phyloP scores from a whole-genome alignment of 2,113 vertebrate species.

The Pipra filicauda region DNA sequence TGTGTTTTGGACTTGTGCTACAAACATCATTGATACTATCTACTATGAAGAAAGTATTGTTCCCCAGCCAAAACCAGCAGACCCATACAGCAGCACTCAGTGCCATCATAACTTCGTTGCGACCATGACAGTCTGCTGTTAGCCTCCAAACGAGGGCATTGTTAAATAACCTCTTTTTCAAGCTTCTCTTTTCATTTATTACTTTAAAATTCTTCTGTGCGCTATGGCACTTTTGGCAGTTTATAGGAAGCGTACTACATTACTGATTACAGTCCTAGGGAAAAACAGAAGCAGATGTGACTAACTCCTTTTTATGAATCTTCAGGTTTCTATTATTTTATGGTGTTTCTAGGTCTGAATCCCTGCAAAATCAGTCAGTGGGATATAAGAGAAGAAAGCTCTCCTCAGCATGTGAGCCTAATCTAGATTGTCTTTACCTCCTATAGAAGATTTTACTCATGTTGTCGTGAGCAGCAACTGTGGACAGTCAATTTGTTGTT shows the following conservation, averaged over 20 bases:
- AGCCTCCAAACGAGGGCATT: neutral
- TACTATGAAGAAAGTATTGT: neutral
- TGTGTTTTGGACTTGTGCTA: neutral
- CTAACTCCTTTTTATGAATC: neutral
- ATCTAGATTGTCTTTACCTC: neutral
- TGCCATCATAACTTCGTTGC: accelerated
- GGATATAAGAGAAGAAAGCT: neutral
- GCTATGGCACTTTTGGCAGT: neutral
- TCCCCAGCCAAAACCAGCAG: neutral
- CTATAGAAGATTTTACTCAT: neutral
- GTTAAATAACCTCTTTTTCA: neutral
- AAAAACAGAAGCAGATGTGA: neutral
- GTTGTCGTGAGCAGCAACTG: neutral
- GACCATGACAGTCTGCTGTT: neutral
- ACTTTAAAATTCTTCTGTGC: neutral
- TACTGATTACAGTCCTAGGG: neutral
- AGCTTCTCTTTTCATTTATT: neutral
- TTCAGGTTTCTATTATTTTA: neutral
- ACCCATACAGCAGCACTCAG: neutral
- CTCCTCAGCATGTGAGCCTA: neutral
- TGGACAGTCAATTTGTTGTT: neutral
- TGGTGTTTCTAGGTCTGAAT: neutral
- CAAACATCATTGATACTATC: accelerated
- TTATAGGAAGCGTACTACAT: neutral
- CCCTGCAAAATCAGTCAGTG: neutral